Base-by-base conservation (phyloP, 92 coral and sea anemone species). In the Parazoanthus swiftii region DNA sequence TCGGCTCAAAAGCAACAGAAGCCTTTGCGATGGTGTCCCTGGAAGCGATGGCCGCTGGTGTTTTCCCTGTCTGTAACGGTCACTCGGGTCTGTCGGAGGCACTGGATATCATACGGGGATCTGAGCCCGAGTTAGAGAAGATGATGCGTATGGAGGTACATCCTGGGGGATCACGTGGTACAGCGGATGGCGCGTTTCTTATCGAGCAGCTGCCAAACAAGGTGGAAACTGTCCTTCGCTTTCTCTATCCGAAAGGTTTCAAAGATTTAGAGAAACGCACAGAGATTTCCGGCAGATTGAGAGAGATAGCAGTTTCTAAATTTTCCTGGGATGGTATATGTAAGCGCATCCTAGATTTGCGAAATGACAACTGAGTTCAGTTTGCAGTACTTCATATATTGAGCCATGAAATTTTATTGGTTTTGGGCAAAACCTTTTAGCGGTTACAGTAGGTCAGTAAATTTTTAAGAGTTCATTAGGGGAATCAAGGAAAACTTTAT, bases 11-110 rank as follows among this genome's bases (percentile, higher is more conserved):
- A 63, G 97, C 98, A 35, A 85, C 90, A 20, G 98, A 95, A 76
- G 92, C 98, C 38, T 95, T 95, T 86, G 98, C 96, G 1, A 94
- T 95, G 98, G 98, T 95, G 7, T 86, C 98, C 0, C 85, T 94
- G 1, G 98, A 95, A 86, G 98, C 98, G 10, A 95, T 95, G 98
- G 88, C 98, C 8, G 92, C 95, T 8, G 98, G 98, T 0, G 98
- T 95, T 21, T 84, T 95, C 15, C 95, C 97, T 16, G 91, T 94
- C 14, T 94, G 98, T 79, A 87, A 95, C 66, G 83, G 92, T 91
- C 94, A 95, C 82, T 92, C 97, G 1, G 96, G 97, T 7, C 66
- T 93, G 43, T 89, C 97, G 37, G 98, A 94, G 85, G 98, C 92
- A 11, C 90, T 95, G 21, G 86, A 86, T n/a, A 89, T 92, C 36